Evolutionary conservation across 2,797 vertebrate species (phyloP).

Genomic region (Ctenopoma kingsleyae): DNA sequence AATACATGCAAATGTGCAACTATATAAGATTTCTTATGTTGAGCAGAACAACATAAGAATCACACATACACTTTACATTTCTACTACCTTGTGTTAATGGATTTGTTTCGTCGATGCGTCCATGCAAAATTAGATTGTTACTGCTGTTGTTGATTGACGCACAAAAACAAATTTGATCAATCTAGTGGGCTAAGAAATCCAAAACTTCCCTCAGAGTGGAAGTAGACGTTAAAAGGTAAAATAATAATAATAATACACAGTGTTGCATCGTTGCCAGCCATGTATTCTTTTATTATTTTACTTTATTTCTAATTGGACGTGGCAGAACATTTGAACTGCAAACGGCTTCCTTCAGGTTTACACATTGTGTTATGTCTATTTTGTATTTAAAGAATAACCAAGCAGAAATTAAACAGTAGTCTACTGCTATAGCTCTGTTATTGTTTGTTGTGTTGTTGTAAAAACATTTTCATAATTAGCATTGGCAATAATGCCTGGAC

Average conservation of each 20-base stretch:
- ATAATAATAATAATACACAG: too few species aligned
- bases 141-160: neutral
- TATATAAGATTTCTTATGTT: neutral
- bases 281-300: neutral
- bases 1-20: conserved; percentile 36
- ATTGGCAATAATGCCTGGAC: neutral
- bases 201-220: neutral
- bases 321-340: neutral
- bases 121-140: too few species aligned
- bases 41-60: neutral
- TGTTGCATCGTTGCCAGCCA: neutral
- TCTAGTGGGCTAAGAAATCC: too few species aligned
- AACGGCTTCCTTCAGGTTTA: neutral
- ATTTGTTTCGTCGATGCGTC: too few species aligned
- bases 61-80: neutral
- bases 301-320: neutral
- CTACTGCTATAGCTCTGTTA: too few species aligned
- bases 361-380: neutral
- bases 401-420: neutral
- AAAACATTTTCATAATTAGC: neutral
- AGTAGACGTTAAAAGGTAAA: too few species aligned
- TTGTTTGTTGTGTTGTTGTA: neutral
- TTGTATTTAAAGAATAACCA: neutral
- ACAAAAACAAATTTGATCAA: too few species aligned
- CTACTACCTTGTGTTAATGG: neutral